Evolutionary conservation across 2,888 invertebrate species (phyloP).

Genomic region (Tiliacea aurago): DNA sequence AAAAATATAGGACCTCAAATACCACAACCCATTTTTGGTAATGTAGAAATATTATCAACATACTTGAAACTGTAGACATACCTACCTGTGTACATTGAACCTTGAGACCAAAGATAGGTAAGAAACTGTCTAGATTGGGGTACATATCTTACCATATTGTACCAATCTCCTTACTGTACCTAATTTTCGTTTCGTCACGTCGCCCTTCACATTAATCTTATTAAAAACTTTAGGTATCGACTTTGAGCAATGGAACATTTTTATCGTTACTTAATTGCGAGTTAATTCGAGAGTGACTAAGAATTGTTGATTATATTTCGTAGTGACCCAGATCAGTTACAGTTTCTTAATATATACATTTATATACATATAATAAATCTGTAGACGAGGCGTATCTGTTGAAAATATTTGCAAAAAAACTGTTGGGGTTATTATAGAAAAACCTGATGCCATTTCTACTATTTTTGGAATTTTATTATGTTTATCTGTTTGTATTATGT

Average conservation of each 20-base stretch:
- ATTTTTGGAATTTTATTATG: too few species aligned
- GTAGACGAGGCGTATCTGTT: too few species aligned
- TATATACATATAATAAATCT: too few species aligned
- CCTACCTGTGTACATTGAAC: constrained; percentile 11
- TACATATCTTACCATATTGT: not conserved
- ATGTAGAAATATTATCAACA: not conserved
- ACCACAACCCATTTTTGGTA: constrained; percentile 1
- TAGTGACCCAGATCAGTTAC: constrained; percentile 12
- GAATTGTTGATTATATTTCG: not conserved
- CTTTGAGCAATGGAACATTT: constrained; percentile 2
- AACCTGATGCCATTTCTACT: too few species aligned
- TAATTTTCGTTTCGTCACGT: constrained; percentile 6
- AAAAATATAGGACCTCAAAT: not conserved
- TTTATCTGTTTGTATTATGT: too few species aligned
- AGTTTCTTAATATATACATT: not conserved
- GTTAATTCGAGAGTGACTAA: too few species aligned
- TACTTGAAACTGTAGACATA: not conserved
- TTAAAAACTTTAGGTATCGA: not conserved
- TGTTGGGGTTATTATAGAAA: too few species aligned
- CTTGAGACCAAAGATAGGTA: not conserved
- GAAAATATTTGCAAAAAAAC: too few species aligned
- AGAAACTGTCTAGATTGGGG: not conserved
- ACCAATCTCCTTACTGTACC: constrained; percentile 1
- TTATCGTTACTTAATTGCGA: not conserved
- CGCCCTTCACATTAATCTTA: constrained; percentile 15